Base-by-base conservation (phyloP, 2,797 vertebrate species). In the Phrynocephalus forsythii region DNA sequence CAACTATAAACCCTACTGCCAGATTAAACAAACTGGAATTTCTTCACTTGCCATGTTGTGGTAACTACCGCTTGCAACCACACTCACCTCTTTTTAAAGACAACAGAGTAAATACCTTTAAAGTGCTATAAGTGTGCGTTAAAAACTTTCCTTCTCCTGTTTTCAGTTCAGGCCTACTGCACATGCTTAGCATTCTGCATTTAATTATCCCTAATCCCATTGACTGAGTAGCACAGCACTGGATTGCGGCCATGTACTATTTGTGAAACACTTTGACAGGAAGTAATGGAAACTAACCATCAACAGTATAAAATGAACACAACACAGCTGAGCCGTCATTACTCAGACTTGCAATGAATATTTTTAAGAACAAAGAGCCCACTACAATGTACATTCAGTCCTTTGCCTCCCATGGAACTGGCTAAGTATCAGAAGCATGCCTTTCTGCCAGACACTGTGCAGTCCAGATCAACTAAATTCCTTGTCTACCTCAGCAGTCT, bases 351-450 rank as follows among this genome's bases (percentile, higher is more conserved):
- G 50, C 1, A 76, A 66, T 82, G 10, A 80, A 48, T 18, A 76
- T 82, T n/a, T 86, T 73, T 75, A 86, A 71, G 1, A 90, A 52
- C 10, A 83, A 88, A 89, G 48, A 28, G n/a, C 38, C 24, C 60
- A 56, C 26, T 68, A 28, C 52, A 72, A 38, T 44, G 60, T 79
- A 66, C 71, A 87, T 82, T 82, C 52, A 76, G 38, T 67, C 22
- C 60, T 68, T 73, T 63, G 11, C 2, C 2, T 72, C 50, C 28
- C 18, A 18, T 80, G 52, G 69, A 86, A 24, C 63, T 87, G 73
- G 63, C 72, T 56, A 69, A 2, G 16, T 24, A 68, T 67, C 44
- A 85, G 63, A 78, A 30, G 6, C 28, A 85, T 50, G 38, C 28
- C 63, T 78, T 75, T 85, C 63, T 24, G 15, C 28, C 28, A 85